A percentile compares a stretch with the other conserved stretches of the same genome.
These are phyloP conservation scores for Rhyacophila brunnea DNA, from an alignment of 1,140 invertebrate genomes.

Conservation along the genomic window DNA sequence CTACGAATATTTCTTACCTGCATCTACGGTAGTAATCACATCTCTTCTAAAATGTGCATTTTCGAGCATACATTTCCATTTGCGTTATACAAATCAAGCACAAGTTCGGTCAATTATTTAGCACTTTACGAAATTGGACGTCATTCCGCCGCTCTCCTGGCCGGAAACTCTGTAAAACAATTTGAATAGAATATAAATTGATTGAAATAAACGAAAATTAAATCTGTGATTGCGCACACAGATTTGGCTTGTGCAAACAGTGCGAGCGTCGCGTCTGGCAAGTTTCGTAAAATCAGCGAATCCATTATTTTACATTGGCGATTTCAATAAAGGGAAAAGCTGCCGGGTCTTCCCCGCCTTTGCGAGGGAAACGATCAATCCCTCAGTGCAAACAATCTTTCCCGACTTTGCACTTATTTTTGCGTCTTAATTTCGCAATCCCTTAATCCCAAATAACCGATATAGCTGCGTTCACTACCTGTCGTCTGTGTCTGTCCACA, in stretches of 20 bases:
- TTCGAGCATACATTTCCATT: no score
- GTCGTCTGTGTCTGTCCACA: no score
- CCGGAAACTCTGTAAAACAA: background rate
- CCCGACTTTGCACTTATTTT: slow-evolving; percentile 14
- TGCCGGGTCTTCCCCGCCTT: background rate
- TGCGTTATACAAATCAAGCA: no score
- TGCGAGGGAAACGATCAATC: background rate
- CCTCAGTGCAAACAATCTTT: slow-evolving; percentile 14
- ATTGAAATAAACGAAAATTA: slow-evolving; percentile 21
- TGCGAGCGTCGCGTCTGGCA: slow-evolving; percentile 1
- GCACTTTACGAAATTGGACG: background rate
- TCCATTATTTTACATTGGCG: slow-evolving; percentile 11
- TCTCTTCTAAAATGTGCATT: no score
- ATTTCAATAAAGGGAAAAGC: slow-evolving; percentile 9
- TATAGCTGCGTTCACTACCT: background rate
- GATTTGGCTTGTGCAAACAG: slow-evolving; percentile 16
- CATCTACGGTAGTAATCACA: no score
- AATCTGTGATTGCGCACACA: slow-evolving; percentile 16
- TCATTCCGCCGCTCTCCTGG: background rate
- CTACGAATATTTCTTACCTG: no score
- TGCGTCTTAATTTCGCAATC: slow-evolving; percentile 9
- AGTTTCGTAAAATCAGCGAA: slow-evolving; percentile 14
- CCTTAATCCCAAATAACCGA: background rate
- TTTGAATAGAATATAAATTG: slow-evolving; percentile 5
- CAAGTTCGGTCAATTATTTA: no score